Evolutionary conservation across 2,113 vertebrate genomes (phyloP).

Genomic region (Oxygymnocypris stewartii): DNA sequence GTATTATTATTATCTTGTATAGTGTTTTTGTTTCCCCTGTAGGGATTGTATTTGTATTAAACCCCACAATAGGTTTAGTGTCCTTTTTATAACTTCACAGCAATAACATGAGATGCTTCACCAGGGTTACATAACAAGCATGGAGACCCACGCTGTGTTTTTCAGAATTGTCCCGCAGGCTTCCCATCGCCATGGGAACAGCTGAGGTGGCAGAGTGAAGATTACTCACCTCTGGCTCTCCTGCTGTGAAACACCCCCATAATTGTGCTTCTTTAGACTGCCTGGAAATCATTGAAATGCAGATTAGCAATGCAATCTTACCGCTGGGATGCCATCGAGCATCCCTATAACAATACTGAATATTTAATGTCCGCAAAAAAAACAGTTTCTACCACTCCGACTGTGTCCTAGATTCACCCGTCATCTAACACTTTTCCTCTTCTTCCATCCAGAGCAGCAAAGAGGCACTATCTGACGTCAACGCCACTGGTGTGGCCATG

Average conservation of each 20-base stretch:
- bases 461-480: conserved; percentile 94
- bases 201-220: conserved; percentile 10
- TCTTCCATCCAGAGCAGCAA: conserved; percentile 88
- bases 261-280: not conserved
- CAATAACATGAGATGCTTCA: not conserved
- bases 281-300: not conserved
- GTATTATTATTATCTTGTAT: no score
- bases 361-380: not conserved
- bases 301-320: not conserved
- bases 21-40: no score
- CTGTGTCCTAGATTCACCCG: conserved; percentile 5
- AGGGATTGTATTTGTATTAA: no score
- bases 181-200: conserved; percentile 10
- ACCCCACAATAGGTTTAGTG: no score
- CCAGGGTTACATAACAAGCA: conserved; percentile 13
- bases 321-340: not conserved
- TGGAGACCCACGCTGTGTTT: not conserved
- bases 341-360: not conserved
- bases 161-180: not conserved
- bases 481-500: conserved; percentile 97
- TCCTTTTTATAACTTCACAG: not conserved
- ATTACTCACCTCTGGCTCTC: conserved; percentile 17
- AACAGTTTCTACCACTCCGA: not conserved
- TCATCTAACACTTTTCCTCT: not conserved
- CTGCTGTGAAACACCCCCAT: not conserved